Evolutionary conservation across 2,113 vertebrate species (phyloP), one percentile per base, ranked within the genome.

Genomic region (Thunnus thynnus): DNA sequence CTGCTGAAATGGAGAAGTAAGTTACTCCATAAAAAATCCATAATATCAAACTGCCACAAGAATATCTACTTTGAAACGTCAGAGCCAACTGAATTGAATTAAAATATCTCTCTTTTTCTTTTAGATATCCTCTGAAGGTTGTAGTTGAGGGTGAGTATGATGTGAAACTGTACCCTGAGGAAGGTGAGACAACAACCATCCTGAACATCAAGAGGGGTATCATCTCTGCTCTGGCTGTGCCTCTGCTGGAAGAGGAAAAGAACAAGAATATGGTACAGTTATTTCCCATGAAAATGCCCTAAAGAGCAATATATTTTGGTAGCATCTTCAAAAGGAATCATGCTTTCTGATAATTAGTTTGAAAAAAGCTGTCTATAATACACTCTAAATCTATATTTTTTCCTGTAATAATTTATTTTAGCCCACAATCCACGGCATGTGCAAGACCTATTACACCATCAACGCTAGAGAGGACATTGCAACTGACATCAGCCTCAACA

Each of bases 131-230:
- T 20, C 95, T 99, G 63, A 97, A 95, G 92, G 95, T 99, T 90
- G 94, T 85, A 70, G 76, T 95, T 83, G 93, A 95, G 8, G 91
- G 95, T 84, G 95, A 89, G 51, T 93, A 96, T 41, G 88, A 94
- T 47, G 94, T 97, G 57, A 92, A 94, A 51, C 94, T 99, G 5
- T 98, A 97, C 86, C 96, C 98, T 1, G 94, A 97, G 58, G 92
- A 95, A 0, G 95, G 93, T 13, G 98, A 99, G 78, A 92, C 96
- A 16, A 88, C 88, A 22, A 96, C 96, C 61, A 95, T 97, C 65
- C 89, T 99, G 78, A 99, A 99, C 93, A 92, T 99, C 92, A 99
- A 99, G 93, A 96, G 98, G 85, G 98, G 98, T 30, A 97, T 99
- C 67, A 88, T 99, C 66, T 98, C 98, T 54, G 94, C 96, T 41